phyloP scores from a whole-genome alignment of 2,113 vertebrate genomes.

The Bostrychus sinensis region DNA sequence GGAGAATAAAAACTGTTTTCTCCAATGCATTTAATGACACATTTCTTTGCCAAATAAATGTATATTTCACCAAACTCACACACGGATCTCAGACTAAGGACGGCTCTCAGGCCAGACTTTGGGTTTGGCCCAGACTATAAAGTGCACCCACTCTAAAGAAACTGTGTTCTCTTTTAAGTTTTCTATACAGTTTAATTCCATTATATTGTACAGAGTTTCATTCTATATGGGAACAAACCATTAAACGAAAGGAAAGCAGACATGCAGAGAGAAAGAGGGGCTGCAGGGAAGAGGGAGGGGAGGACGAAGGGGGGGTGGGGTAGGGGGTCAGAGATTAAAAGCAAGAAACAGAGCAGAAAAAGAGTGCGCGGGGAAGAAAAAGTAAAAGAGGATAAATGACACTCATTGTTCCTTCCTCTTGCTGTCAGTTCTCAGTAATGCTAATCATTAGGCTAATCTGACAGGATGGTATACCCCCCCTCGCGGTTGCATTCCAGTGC shows the following conservation, averaged over 20 bases:
- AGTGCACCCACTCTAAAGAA: not conserved
- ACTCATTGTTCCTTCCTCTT: constrained; percentile 76
- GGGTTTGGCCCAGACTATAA: not conserved
- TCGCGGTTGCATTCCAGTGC: constrained; percentile 64
- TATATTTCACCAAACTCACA: not conserved
- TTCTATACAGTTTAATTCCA: not conserved
- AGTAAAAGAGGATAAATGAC: constrained; percentile 77
- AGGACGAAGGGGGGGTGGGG: not conserved
- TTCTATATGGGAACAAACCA: constrained; percentile 9
- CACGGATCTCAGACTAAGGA: not conserved
- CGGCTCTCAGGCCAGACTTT: constrained; percentile 2
- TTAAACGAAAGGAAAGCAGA: constrained; percentile 17
- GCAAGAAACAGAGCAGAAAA: constrained; percentile 49
- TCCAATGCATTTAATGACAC: too few species aligned
- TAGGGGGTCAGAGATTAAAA: constrained; percentile 59
- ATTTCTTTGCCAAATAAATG: not conserved
- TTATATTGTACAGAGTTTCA: constrained; percentile 3
- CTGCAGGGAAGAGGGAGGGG: not conserved
- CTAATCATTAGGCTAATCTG: constrained; percentile 81
- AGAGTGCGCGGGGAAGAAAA: constrained; percentile 55
- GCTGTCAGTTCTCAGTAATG: constrained; percentile 82
- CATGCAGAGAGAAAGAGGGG: constrained; percentile 2
- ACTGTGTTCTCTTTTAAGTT: constrained; percentile 2
- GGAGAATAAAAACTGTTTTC: too few species aligned
- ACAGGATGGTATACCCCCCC: constrained; percentile 63